Evolutionary conservation across 2,888 invertebrate species (phyloP).

Genomic region (Ophioninae sp.): DNA sequence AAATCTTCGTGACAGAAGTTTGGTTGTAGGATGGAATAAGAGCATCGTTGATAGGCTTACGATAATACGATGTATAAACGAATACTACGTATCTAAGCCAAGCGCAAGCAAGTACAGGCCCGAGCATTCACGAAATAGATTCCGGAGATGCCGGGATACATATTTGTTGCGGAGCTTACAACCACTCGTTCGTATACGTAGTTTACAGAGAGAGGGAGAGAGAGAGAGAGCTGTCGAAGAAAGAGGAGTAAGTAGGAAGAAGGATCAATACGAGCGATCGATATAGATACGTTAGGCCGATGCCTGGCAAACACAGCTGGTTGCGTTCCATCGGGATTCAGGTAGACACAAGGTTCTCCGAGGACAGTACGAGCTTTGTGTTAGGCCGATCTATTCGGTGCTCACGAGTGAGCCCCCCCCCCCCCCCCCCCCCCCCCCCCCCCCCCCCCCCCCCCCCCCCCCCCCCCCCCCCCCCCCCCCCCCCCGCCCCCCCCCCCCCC

Average conservation of each 20-base stretch:
- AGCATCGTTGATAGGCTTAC: conserved; percentile 19
- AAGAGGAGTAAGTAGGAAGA: conserved; percentile 37
- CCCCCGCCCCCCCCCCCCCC: neutral
- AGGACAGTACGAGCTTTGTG: conserved; percentile 70
- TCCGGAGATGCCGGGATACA: conserved; percentile 25
- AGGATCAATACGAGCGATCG: conserved; percentile 74
- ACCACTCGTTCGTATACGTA: conserved; percentile 34
- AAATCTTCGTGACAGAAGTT: neutral
- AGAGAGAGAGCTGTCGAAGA: conserved; percentile 25
- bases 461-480: conserved; percentile 16
- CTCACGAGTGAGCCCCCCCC: conserved; percentile 35
- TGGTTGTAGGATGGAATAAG: conserved; percentile 23
- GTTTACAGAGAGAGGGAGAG: conserved; percentile 22
- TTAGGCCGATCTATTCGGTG: conserved; percentile 53
- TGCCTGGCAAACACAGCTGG: conserved; percentile 79
- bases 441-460: too few species aligned
- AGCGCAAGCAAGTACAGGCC: conserved; percentile 30
- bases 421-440: neutral
- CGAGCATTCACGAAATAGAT: conserved; percentile 54
- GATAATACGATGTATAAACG: neutral
- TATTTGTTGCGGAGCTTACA: conserved; percentile 25
- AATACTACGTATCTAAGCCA: neutral
- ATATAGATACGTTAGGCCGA: conserved; percentile 76
- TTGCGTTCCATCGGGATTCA: conserved; percentile 67
- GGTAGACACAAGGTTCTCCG: conserved; percentile 72